Evolutionary conservation across 2,797 vertebrate genomes (phyloP).

Genomic region (Ctenochaetus hawaiiensis): DNA sequence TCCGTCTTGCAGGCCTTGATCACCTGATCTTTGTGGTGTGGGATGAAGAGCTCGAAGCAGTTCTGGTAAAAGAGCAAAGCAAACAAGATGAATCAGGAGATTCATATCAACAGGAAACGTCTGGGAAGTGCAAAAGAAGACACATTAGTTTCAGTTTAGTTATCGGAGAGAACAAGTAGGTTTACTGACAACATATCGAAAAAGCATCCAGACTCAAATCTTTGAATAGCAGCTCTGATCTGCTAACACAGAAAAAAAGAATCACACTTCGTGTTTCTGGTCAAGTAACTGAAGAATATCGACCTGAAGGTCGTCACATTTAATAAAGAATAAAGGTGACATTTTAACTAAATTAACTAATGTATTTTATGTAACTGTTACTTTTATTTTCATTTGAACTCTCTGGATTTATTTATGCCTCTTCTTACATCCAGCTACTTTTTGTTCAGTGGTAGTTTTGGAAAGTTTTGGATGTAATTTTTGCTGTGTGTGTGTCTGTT

Average conservation of each 20-base stretch:
- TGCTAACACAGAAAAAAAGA: neutral
- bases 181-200: neutral
- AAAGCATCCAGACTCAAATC: neutral
- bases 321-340: neutral
- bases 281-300: neutral
- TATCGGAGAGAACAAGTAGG: neutral
- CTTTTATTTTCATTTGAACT: neutral
- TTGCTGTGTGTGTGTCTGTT: too few species aligned
- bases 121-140: neutral
- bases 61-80: conserved; percentile 82
- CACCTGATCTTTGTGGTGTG: conserved; percentile 97
- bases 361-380: too few species aligned
- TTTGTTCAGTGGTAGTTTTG: neutral
- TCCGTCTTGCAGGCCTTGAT: conserved; percentile 99
- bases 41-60: conserved; percentile 98
- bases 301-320: neutral
- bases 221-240: too few species aligned
- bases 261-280: too few species aligned
- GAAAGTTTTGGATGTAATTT: neutral
- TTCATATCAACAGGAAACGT: neutral
- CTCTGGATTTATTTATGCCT: neutral
- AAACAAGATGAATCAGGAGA: neutral
- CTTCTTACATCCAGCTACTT: neutral
- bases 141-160: neutral
- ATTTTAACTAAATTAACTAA: neutral